Percentiles rank a stretch among this genome's conserved stretches.
phyloP scores from a whole-genome alignment of 2,113 vertebrate genomes.

The Lophotis ruficrista region DNA sequence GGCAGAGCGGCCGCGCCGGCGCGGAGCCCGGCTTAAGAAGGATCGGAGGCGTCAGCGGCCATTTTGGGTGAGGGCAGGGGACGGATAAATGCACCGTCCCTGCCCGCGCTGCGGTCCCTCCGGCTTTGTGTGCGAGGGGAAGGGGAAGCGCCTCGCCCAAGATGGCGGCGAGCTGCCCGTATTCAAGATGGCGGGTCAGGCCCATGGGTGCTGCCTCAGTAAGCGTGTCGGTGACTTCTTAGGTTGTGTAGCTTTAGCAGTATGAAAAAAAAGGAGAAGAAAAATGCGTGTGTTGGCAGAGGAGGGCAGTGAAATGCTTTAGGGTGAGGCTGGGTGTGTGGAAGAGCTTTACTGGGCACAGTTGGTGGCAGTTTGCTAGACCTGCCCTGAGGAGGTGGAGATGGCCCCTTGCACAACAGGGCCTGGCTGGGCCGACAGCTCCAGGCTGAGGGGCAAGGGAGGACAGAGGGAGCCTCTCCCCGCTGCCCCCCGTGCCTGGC shows the following conservation, averaged over 20 bases:
- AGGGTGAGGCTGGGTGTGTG: accelerated
- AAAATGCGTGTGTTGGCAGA: accelerated
- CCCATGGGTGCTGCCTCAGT: accelerated
- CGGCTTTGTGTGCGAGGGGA: too few relatives aligned
- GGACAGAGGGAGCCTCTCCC: accelerated
- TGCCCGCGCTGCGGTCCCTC: accelerated
- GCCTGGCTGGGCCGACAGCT: accelerated
- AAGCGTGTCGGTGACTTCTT: accelerated
- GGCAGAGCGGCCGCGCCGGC: neutral
- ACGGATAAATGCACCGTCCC: accelerated
- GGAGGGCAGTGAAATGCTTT: accelerated
- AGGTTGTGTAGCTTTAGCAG: accelerated
- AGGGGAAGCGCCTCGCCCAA: neutral
- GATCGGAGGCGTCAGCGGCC: neutral
- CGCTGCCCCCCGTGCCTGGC: neutral
- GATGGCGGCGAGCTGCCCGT: neutral
- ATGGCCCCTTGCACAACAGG: accelerated
- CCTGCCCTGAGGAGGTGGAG: accelerated
- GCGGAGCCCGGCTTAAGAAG: too few relatives aligned
- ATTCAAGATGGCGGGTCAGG: accelerated
- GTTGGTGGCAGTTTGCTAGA: accelerated
- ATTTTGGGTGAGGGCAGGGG: slow-evolving; percentile 16
- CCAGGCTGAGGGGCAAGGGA: neutral
- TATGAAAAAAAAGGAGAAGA: accelerated
- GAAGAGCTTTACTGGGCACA: accelerated